Conservation (phyloP, 2,888 invertebrate species). For the Tanaodytes sp. region DNA sequence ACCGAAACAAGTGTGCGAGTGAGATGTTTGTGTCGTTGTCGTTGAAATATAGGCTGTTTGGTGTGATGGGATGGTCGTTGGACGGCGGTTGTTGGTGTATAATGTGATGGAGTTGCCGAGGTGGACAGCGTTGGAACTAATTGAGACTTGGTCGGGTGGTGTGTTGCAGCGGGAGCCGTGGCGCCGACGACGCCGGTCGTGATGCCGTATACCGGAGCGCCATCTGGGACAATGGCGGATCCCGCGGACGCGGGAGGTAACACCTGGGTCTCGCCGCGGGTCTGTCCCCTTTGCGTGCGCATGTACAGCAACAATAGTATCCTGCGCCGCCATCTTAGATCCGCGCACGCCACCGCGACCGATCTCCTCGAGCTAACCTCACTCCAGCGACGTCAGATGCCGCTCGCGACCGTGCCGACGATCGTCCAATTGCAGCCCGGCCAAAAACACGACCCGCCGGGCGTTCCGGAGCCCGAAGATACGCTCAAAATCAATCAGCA, state of each 20-base stretch:
- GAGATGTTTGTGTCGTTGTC: too few relatives aligned
- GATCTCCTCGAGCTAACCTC: slow-evolving; percentile 63
- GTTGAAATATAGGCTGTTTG: background rate
- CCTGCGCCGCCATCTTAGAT: slow-evolving; percentile 63
- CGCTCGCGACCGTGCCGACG: slow-evolving; percentile 12
- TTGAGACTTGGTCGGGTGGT: slow-evolving; percentile 64
- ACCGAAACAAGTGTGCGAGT: too few relatives aligned
- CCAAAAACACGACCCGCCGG: slow-evolving; percentile 16
- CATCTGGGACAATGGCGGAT: slow-evolving; percentile 42
- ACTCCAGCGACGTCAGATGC: slow-evolving; percentile 57
- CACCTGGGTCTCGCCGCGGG: slow-evolving; percentile 66
- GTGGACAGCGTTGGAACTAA: slow-evolving; percentile 56
- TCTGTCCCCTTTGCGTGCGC: slow-evolving; percentile 65
- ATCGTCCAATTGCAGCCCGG: slow-evolving; percentile 21
- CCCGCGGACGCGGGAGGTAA: slow-evolving; percentile 54
- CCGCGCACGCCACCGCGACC: slow-evolving; percentile 61
- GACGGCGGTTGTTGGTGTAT: slow-evolving; percentile 50
- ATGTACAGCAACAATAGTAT: slow-evolving; percentile 70
- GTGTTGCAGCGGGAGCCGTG: slow-evolving; percentile 59
- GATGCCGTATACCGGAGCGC: slow-evolving; percentile 27
- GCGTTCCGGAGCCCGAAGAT: slow-evolving; percentile 7
- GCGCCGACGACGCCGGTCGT: slow-evolving; percentile 32
- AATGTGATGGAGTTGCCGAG: slow-evolving; percentile 39
- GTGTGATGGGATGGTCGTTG: slow-evolving; percentile 16
- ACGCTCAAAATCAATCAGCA: background rate